Evolutionary conservation across 2,113 vertebrate genomes (phyloP).

Genomic region (Anolis carolinensis): DNA sequence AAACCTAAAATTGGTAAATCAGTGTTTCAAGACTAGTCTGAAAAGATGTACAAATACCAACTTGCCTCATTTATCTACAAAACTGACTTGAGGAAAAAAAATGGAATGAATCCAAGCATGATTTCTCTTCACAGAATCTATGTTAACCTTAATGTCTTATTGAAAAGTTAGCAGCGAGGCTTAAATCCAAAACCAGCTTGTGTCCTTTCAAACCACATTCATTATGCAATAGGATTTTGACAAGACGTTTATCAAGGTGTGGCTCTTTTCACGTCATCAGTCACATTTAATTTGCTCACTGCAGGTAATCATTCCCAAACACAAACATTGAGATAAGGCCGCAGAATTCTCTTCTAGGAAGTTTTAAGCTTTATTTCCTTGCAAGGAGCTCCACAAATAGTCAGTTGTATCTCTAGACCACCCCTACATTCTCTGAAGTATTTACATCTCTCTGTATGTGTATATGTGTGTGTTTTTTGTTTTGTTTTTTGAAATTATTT

Average conservation of each 20-base stretch:
- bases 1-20: not conserved
- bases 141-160: not conserved
- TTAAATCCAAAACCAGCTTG: slow-evolving; percentile 8
- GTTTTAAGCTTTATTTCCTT: slow-evolving; percentile 39
- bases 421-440: slow-evolving; percentile 28
- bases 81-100: slow-evolving; percentile 12
- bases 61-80: not conserved
- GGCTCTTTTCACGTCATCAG: slow-evolving; percentile 44
- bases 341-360: slow-evolving; percentile 3
- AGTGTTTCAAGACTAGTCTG: not conserved
- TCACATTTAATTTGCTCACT: slow-evolving; percentile 28
- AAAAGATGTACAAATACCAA: not conserved
- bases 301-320: slow-evolving; percentile 20
- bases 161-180: not conserved
- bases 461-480: too few species aligned
- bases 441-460: not conserved
- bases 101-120: not conserved
- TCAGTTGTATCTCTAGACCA: slow-evolving; percentile 19
- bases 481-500: too few species aligned
- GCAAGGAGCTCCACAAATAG: slow-evolving; percentile 37
- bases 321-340: slow-evolving; percentile 33
- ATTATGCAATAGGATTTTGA: not conserved
- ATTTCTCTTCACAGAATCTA: not conserved
- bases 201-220: not conserved
- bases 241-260: slow-evolving; percentile 25